Evolutionary conservation across 2,888 invertebrate genomes (phyloP), one percentile per base, ranked within the genome.

Genomic region (Hyposoter dolosus): DNA sequence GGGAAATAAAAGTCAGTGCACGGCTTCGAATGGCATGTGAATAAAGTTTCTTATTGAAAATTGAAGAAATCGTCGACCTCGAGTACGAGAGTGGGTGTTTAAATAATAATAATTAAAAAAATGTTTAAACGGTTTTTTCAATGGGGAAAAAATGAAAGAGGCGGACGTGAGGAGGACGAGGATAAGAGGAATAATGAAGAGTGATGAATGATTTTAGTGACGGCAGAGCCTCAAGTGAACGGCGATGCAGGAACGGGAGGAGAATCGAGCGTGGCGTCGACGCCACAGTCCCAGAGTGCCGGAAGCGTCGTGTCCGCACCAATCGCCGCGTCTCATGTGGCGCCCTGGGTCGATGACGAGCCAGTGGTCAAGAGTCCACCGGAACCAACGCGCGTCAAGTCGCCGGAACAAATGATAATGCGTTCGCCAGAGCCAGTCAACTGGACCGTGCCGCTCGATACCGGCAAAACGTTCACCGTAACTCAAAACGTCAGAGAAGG

Each of bases 361-460:
- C 97, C 97, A 65, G 96, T 98, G 89, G 97, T 98, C 43, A 98
- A 98, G 94, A 98, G 98, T 28, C 98, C 98, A 0, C 98, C 98
- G 69, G 98, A 98, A 93, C 98, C 98, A 66, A 98, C 98, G 68
- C 95, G 98, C 92, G 98, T 98, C 86, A 98, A 98, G 94, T 98
- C 98, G 15, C 98, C 98, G 0, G 98, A 98, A 93, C 98, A 98
- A 94, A 97, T 98, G 95, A 96, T 98, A 93, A 98, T 98, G 97
- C 96, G 98, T 90, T 98, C 98, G 28, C 98, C 98, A 17, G 98
- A 98, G 95, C 98, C 98, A 76, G 98, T 98, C 91, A 98, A 98
- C 95, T 98, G 98, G 98, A 98, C 98, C 75, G 98, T 98, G 86
- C 98, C 98, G 79, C 95, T 98, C 92, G 98, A 98, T 94, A 98